These are phyloP conservation scores for Diphyllodes magnificus DNA, from an alignment of 2,113 vertebrate species.

Conservation along the genomic window DNA sequence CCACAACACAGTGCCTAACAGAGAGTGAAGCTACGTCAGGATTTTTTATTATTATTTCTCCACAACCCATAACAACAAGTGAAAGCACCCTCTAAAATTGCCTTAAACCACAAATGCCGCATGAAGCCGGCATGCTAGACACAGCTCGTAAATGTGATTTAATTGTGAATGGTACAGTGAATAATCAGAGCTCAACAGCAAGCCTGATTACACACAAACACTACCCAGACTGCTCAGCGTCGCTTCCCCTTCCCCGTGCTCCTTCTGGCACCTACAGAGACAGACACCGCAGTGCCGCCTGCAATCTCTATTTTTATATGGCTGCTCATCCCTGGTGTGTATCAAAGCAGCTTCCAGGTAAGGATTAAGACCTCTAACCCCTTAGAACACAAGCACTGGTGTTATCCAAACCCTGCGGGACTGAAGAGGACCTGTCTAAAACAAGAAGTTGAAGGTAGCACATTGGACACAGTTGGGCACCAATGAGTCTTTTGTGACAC, in stretches of 20 bases:
- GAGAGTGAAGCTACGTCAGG: not conserved
- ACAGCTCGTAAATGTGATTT: conserved; percentile 46
- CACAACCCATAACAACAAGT: conserved; percentile 12
- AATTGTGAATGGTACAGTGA: conserved; percentile 61
- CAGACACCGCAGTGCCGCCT: rapidly evolving
- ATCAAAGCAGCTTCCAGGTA: not conserved
- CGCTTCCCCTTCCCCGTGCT: not conserved
- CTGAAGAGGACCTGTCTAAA: not conserved
- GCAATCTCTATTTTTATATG: not conserved
- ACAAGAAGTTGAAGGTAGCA: not conserved
- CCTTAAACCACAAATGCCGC: conserved; percentile 35
- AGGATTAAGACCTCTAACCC: not conserved
- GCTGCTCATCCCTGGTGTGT: not conserved
- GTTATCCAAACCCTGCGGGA: not conserved
- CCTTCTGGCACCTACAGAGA: not conserved
- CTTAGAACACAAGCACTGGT: not conserved
- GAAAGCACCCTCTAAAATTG: conserved; percentile 38
- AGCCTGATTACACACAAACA: conserved; percentile 41
- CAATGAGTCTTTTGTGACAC: not conserved
- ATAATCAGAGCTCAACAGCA: conserved; percentile 51
- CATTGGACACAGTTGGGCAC: rapidly evolving
- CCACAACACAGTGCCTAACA: not conserved
- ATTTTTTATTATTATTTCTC: not conserved
- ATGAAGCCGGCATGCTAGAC: conserved; percentile 17
- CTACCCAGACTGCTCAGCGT: conserved; percentile 7